These are phyloP conservation scores for Chorisops tibialis DNA, from an alignment of 2,888 invertebrate genomes.

Conservation along the genomic window DNA sequence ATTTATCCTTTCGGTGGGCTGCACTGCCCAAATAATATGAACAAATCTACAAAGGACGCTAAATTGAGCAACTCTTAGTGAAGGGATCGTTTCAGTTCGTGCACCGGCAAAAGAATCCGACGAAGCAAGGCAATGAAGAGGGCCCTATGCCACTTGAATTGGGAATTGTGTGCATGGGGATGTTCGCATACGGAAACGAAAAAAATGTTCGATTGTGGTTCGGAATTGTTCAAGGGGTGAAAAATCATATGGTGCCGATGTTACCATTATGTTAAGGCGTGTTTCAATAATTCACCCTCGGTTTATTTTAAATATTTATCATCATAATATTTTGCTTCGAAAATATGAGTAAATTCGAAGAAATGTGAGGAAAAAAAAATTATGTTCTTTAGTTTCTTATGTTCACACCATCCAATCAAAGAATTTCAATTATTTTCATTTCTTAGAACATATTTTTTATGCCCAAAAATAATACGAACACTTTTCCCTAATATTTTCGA, in stretches of 20 bases:
- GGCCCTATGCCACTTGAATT: background rate
- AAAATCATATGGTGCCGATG: slow-evolving; percentile 17
- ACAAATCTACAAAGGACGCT: slow-evolving; percentile 25
- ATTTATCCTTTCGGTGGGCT: slow-evolving; percentile 29
- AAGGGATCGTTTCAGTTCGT: background rate
- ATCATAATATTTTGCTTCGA: slow-evolving; percentile 12
- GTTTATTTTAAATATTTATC: slow-evolving; percentile 24
- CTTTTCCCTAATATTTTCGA: background rate
- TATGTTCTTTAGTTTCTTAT: too few species aligned
- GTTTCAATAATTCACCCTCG: slow-evolving; percentile 24
- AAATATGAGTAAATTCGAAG: background rate
- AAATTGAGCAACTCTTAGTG: slow-evolving; percentile 21
- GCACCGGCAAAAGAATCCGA: background rate
- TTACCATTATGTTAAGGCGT: slow-evolving; percentile 13
- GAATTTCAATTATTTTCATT: too few species aligned
- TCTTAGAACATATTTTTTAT: too few species aligned
- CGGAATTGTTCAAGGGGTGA: slow-evolving; percentile 2
- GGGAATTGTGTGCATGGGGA: background rate
- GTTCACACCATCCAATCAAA: too few species aligned
- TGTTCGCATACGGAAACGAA: background rate
- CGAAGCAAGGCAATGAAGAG: background rate
- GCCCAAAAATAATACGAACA: background rate
- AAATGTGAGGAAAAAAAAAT: slow-evolving; percentile 5
- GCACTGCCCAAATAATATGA: slow-evolving; percentile 14
- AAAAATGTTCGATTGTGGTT: slow-evolving; percentile 1